Evolutionary conservation across 2,888 invertebrate species (phyloP).

Genomic region (Caenorhabditis drosophilae): DNA sequence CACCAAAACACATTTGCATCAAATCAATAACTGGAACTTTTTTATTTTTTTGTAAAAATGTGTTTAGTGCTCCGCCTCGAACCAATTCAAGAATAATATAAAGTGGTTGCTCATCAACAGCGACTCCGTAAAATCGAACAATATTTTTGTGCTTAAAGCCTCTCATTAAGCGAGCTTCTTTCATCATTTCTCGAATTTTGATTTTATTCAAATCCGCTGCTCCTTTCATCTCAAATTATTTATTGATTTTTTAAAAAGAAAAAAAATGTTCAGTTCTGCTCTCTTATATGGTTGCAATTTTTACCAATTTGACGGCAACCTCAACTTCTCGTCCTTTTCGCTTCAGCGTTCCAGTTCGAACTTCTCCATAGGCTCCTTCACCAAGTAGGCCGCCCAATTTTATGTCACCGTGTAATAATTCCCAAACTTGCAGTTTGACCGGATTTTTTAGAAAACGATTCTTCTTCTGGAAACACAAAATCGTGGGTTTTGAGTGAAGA

Average conservation of each 20-base stretch:
- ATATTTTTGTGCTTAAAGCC: conserved; percentile 38
- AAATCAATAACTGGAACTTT: conserved; percentile 7
- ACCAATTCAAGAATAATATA: conserved; percentile 43
- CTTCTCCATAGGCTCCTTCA: conserved; percentile 44
- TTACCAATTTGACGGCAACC: conserved; percentile 39
- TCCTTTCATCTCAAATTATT: conserved; percentile 13
- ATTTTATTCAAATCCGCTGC: conserved; percentile 20
- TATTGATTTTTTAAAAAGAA: not conserved
- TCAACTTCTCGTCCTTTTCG: conserved; percentile 19
- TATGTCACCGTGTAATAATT: conserved; percentile 32
- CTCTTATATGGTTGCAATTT: not conserved
- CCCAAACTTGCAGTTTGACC: conserved; percentile 26
- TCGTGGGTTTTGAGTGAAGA: too few relatives aligned
- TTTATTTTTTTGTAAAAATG: conserved; percentile 14
- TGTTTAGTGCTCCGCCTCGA: conserved; percentile 17
- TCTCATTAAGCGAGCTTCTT: conserved; percentile 42
- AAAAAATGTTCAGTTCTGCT: not conserved
- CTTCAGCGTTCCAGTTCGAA: conserved; percentile 22
- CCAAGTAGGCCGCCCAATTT: conserved; percentile 29
- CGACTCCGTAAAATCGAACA: conserved; percentile 41
- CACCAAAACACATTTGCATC: conserved; percentile 12
- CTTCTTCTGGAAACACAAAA: conserved; percentile 13
- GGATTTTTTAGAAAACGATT: conserved; percentile 17
- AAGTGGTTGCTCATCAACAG: conserved; percentile 40
- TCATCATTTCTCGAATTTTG: conserved; percentile 48